Evolutionary conservation across 2,113 vertebrate species (phyloP).

Genomic region (Naja naja): DNA sequence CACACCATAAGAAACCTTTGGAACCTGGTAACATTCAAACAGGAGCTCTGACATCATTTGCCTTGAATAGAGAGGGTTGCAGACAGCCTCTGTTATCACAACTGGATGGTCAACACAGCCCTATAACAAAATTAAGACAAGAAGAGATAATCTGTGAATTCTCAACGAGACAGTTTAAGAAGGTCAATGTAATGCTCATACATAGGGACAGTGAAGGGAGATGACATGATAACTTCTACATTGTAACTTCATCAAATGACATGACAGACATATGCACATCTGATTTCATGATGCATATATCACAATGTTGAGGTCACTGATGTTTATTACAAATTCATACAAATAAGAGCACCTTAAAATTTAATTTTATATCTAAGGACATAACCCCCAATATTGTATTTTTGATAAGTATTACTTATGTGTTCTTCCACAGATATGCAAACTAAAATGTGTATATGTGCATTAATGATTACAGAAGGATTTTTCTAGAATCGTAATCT

Average conservation of each 20-base stretch:
- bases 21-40: slow-evolving; percentile 93
- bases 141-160: not conserved
- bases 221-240: not conserved
- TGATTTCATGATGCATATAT: not conserved
- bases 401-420: not conserved
- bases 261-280: not conserved
- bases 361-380: not conserved
- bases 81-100: slow-evolving; percentile 78
- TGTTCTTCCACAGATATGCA: not conserved
- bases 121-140: slow-evolving; percentile 53
- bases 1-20: slow-evolving; percentile 87
- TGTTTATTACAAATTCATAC: not conserved
- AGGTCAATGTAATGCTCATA: not conserved
- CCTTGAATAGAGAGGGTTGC: slow-evolving; percentile 76
- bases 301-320: not conserved
- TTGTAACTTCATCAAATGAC: not conserved
- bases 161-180: too few relatives aligned
- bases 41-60: slow-evolving; percentile 89
- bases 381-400: not conserved
- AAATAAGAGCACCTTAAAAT: not conserved
- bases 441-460: not conserved
- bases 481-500: not conserved
- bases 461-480: not conserved
- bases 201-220: not conserved
- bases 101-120: slow-evolving; percentile 77